phyloP scores from a whole-genome alignment of 2,797 vertebrate genomes.

The Manis crassicaudata region DNA sequence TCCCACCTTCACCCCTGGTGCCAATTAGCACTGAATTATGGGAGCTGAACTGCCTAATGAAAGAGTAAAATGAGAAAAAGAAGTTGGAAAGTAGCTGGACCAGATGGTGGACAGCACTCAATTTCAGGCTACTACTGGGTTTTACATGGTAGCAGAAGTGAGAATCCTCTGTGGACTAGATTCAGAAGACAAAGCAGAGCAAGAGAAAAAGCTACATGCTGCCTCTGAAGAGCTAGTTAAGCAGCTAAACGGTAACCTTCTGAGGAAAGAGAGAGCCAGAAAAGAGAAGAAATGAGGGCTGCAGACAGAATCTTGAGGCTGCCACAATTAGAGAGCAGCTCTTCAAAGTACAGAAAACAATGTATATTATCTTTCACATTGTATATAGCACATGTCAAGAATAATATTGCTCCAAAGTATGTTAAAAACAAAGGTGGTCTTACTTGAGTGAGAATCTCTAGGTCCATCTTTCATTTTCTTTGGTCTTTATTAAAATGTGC shows the following conservation, averaged over 20 bases:
- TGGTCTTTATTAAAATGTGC: constrained; percentile 19
- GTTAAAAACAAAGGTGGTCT: not conserved
- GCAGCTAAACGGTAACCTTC: not conserved
- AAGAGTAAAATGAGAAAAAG: not conserved
- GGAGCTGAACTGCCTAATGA: not conserved
- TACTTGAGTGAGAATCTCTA: not conserved
- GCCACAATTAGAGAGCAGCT: not conserved
- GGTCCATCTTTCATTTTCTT: not conserved
- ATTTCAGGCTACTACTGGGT: not conserved
- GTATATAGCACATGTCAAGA: not conserved
- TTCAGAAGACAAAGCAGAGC: not conserved
- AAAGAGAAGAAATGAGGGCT: not conserved
- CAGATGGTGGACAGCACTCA: not conserved
- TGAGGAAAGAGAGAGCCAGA: not conserved
- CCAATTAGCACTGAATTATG: not conserved
- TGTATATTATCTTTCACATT: not conserved
- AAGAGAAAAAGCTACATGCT: not conserved
- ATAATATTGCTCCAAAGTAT: not conserved
- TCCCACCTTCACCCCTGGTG: not conserved
- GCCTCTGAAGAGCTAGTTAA: not conserved
- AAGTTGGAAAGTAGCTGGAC: not conserved
- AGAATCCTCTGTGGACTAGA: not conserved
- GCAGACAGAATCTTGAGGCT: not conserved
- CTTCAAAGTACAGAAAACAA: not conserved
- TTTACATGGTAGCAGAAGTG: not conserved